Evolutionary conservation across 2,888 invertebrate species (phyloP).

Genomic region (Brenthis hecate): DNA sequence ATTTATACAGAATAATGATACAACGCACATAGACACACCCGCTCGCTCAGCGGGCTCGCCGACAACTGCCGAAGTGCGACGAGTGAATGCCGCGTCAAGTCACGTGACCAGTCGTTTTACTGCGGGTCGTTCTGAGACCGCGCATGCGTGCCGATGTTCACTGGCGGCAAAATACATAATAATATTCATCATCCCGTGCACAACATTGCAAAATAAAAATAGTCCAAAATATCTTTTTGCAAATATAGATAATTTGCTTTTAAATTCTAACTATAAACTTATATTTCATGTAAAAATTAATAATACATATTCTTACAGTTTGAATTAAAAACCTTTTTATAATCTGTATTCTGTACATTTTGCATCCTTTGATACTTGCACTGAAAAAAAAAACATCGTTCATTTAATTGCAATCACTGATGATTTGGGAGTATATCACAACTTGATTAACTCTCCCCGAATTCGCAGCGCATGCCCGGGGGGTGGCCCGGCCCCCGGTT

Average conservation of each 20-base stretch:
- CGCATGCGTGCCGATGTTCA: conserved; percentile 68
- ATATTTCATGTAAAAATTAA: too few species aligned
- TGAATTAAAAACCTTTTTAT: too few species aligned
- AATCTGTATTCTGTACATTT: conserved; percentile 1
- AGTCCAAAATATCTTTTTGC: not conserved
- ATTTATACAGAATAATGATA: conserved; percentile 62
- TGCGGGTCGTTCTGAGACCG: conserved; percentile 77
- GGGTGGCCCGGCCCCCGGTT: conserved; percentile 46
- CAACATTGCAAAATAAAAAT: conserved; percentile 3
- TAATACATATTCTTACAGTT: too few species aligned
- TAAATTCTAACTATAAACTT: too few species aligned
- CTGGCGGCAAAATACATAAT: conserved; percentile 71
- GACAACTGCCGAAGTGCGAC: conserved; percentile 77
- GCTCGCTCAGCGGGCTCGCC: conserved; percentile 59
- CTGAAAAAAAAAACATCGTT: not conserved
- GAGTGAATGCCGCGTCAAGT: conserved; percentile 81
- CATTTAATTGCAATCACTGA: conserved; percentile 41
- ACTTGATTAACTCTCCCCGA: conserved; percentile 61
- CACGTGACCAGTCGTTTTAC: conserved; percentile 83
- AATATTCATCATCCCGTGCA: conserved; percentile 7
- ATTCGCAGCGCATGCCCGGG: conserved; percentile 61
- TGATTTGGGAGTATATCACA: conserved; percentile 45
- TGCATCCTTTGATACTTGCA: not conserved
- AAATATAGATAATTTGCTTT: too few species aligned
- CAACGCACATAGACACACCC: conserved; percentile 58